Base-by-base conservation (phyloP, 2,888 invertebrate species). In the Formica aserva region DNA sequence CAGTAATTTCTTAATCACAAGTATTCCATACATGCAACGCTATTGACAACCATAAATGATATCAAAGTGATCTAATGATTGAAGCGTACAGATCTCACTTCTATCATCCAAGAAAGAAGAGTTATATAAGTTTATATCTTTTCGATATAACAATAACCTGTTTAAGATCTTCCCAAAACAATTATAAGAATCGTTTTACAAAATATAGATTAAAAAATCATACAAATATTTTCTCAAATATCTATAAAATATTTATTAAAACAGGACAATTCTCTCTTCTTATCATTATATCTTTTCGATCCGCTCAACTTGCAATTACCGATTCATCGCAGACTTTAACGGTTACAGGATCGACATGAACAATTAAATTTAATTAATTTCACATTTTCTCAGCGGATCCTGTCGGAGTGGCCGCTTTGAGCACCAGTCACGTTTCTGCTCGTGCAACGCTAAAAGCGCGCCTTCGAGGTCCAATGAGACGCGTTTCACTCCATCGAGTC, bases 1-100 rank as follows among this genome's bases (percentile, higher is more conserved):
- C 88, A 90, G 89, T 26, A 6, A 86, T 89, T 88, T 85, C 75
- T 76, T 67, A 57, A 67, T 57, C 60, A 76, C 18, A 35, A 67
- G 35, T 8, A 32, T 3, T 41, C n/a, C 57, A 18, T 60, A 18
- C 3, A 8, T 22, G 18, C 18, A 18, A 26, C 18, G 15, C 41
- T 57, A 22, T 60, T 41, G 15, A 57, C 29, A 15, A 41, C 0
- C 26, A 8, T 62, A 74, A 78, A 72, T 9, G 6, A 74, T 35
- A 78, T 29, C 60, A 6, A 15, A 72, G 18, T 22, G 41, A 77
- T 74, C 18, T 15, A 71, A 57, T 35, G 15, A 62, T 13, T 29
- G 3, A 74, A 60, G 13, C 26, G 35, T 29, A 22, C 18, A n/a
- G 13, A 35, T 71, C 29, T 2, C 29, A 4, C 22, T 60, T 45